Conservation (phyloP, 2,888 invertebrate species). For the Stratiomys singularior region DNA sequence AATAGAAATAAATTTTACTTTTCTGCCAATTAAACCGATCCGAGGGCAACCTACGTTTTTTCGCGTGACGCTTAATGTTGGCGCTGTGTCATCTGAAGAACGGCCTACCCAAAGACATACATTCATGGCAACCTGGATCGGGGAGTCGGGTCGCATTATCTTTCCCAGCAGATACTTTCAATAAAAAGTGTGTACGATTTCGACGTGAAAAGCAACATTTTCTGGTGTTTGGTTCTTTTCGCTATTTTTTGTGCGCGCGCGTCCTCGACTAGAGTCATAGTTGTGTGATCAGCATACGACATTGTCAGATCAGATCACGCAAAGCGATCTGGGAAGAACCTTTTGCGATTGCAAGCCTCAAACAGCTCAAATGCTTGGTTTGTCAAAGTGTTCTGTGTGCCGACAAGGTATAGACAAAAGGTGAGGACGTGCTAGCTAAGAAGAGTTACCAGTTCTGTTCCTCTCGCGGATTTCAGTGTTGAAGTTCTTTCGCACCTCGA, state of each 20-base stretch:
- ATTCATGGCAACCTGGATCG: conserved; percentile 1
- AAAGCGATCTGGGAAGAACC: conserved; percentile 30
- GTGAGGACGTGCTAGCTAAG: not conserved
- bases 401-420: conserved; percentile 12
- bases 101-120: conserved; percentile 25
- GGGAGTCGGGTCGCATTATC: conserved; percentile 1
- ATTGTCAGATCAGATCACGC: conserved; percentile 47
- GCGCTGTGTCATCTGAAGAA: conserved; percentile 9
- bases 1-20: conserved; percentile 39
- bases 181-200: conserved; percentile 9
- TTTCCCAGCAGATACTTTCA: not conserved
- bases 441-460: not conserved
- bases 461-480: not conserved
- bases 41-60: not conserved
- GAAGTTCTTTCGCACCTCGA: too few species aligned
- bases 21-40: conserved; percentile 37
- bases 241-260: conserved; percentile 16
- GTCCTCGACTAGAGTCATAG: conserved; percentile 20
- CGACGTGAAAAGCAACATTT: not conserved
- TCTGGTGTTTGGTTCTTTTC: conserved; percentile 1
- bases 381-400: conserved; percentile 35
- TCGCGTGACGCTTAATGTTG: not conserved
- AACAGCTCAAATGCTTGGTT: conserved; percentile 8
- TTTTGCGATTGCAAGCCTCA: not conserved
- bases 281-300: conserved; percentile 44